Evolutionary conservation across 2,797 vertebrate species (phyloP), one percentile per base, ranked within the genome.

Genomic region (Megaceryle alcyon): DNA sequence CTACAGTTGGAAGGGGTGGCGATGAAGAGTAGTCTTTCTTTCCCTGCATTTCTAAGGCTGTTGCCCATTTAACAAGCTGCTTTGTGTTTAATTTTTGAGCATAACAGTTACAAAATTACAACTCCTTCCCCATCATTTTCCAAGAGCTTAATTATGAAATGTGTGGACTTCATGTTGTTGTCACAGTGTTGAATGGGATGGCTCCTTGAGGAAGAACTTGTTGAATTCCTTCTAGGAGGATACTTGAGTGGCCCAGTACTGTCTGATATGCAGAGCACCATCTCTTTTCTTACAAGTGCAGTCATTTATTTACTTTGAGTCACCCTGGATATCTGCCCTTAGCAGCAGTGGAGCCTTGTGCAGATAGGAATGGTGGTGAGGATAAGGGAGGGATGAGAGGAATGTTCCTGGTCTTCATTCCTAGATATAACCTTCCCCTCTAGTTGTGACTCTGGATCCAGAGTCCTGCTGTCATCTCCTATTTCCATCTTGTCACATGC

Each of bases 71-170:
- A 65, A 80, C 39, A 61, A 70, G 68, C 75, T 89, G 70, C 6
- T 73, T 65, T 89, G 64, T 60, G 53, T 85, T 94, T 87, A 49
- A 76, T 86, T 90, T 69, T 72, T 88, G 64, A 90, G 76, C 14
- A 12, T 63, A 70, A 41, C 26, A 44, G 23, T 91, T 91, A 37
- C 0, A 1, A 84, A 92, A 91, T 75, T 51, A 43, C n/a, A 73
- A 68, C 69, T 94, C 48, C 43, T 22, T 89, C 26, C 64, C 51
- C 23, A 5, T n/a, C 0, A 1, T 29, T 83, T 82, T 87, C 51
- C 41, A 80, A 91, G 22, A 60, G 39, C 22, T 70, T 81, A 37
- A 64, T 64, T 88, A 59, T 63, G 85, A 88, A 94, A 82, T 79
- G 17, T 33, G 61, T 60, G 60, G 53, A 31, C 57, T 88, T 87